These are phyloP conservation scores for Tragelaphus scriptus DNA, from an alignment of 2,113 vertebrate species.

Conservation along the genomic window DNA sequence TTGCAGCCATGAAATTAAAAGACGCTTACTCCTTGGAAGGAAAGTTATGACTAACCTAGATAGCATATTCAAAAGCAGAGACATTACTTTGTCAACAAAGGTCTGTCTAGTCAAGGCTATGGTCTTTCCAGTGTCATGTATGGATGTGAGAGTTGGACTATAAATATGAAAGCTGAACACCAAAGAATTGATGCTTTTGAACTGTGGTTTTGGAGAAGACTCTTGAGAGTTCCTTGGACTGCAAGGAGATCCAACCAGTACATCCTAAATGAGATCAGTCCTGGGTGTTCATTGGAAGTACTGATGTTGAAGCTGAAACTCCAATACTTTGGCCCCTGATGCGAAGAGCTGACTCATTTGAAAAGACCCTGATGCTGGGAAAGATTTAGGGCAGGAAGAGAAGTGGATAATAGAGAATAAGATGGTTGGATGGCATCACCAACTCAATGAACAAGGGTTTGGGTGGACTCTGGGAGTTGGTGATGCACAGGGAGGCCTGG, in stretches of 20 bases:
- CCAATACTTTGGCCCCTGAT: background rate
- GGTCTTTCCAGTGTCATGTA: background rate
- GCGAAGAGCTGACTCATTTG: background rate
- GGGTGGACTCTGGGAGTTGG: background rate
- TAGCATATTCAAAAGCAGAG: background rate
- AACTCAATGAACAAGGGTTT: background rate
- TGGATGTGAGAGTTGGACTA: background rate
- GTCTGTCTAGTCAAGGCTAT: background rate
- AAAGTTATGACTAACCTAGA: background rate
- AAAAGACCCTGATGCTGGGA: background rate
- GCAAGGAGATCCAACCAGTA: background rate
- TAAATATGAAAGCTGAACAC: background rate
- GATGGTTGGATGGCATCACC: background rate
- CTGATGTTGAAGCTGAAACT: background rate
- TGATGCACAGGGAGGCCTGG: background rate
- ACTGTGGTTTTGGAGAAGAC: background rate
- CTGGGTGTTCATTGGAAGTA: background rate
- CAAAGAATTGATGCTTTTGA: background rate
- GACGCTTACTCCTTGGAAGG: background rate
- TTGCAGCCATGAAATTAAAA: background rate
- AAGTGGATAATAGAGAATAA: background rate
- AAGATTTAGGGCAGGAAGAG: background rate
- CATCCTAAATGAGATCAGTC: background rate
- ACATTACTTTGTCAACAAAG: background rate
- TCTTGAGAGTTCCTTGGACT: background rate